Evolutionary conservation across 2,888 invertebrate species (phyloP), one percentile per base, ranked within the genome.

Genomic region (Oscheius myriophilus): DNA sequence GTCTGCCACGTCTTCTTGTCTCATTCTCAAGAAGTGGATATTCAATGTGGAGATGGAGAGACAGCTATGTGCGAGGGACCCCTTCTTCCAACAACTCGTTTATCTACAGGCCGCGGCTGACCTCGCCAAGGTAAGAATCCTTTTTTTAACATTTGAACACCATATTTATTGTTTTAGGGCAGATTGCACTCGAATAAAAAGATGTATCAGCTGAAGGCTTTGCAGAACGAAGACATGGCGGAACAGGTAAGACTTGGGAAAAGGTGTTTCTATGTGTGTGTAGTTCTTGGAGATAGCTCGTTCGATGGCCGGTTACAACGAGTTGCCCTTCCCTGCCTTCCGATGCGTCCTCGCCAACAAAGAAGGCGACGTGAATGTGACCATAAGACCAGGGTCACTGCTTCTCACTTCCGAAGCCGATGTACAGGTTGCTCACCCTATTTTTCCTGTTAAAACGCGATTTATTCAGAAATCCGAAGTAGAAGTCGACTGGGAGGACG

Each of bases 1-100:
- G 77, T 97, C 97, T 14, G 96, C 97, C 43, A 94, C 95, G 45
- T 93, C 94, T 79, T 95, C 95, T 57, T 98, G 97, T 87, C 90
- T 98, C 54, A 91, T 93, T 71, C 90, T 98, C 54, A 68, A 75
- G 26, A 77, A 74, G 73, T 89, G 89, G 88, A 73, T 89, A 16
- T 89, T 89, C 77, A 80, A 81, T 46, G 78, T 87, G 21, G 75
- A 77, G 14, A 69, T 68, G 26, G 67, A 69, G 41, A 51, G 70
- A 42, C 64, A 70, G 3, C 61, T 87, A 49, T 90, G 90, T 23
- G 91, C 91, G 73, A 91, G 92, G 87, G 91, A 91, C 84, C 93
- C 93, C 12, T 91, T 92, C 9, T 92, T 92, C 25, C 95, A 92
- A 23, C 69, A 79, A 16, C 73, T 86, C 87, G 84, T 88, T 66